These are phyloP conservation scores for Falco novaeseelandiae DNA, from an alignment of 2,797 vertebrate species.

Conservation along the genomic window DNA sequence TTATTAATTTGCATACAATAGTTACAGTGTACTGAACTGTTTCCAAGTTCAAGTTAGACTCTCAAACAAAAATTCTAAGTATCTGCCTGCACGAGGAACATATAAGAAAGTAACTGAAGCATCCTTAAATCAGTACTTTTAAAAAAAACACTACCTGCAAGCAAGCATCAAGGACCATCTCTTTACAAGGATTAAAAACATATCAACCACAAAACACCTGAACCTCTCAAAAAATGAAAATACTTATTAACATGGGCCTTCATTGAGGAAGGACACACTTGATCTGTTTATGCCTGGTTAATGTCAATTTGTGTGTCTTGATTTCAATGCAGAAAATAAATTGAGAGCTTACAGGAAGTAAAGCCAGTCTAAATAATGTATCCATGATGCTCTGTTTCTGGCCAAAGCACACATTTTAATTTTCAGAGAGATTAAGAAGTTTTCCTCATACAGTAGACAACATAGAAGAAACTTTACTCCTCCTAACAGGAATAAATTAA, in stretches of 20 bases:
- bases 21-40: background rate
- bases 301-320: background rate
- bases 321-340: background rate
- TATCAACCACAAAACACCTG: background rate
- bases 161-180: background rate
- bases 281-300: background rate
- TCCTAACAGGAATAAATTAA: background rate
- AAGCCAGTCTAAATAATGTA: background rate
- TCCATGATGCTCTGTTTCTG: background rate
- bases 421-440: background rate
- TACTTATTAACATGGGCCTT: background rate
- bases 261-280: background rate
- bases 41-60: background rate
- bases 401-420: background rate
- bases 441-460: background rate
- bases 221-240: background rate
- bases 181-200: background rate
- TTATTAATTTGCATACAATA: background rate
- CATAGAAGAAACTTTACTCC: background rate
- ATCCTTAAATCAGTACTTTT: background rate
- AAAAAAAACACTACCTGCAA: background rate
- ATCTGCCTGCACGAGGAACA: background rate
- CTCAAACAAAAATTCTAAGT: background rate
- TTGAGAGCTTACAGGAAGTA: background rate
- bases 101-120: background rate